phyloP scores from a whole-genome alignment of 2,113 vertebrate genomes.

The Dicrurus megarhynchus region DNA sequence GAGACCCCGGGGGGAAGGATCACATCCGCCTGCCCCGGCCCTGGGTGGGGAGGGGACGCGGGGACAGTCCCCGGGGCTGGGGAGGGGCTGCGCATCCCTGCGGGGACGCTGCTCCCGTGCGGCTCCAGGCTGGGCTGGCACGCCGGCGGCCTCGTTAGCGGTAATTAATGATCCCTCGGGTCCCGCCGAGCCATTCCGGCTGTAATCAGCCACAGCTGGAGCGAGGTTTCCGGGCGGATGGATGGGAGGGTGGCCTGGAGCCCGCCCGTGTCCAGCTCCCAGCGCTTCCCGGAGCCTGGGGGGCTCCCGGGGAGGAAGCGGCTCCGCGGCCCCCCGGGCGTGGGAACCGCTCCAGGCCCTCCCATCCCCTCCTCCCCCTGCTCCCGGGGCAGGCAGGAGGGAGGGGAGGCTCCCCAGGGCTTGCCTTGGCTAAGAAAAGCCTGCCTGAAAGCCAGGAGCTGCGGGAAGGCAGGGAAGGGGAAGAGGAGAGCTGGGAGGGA shows the following conservation, averaged over 20 bases:
- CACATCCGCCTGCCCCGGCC: accelerated
- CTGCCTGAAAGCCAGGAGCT: not conserved
- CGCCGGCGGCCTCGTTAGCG: constrained; percentile 28
- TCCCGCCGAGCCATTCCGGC: constrained; percentile 77
- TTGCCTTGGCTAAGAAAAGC: not conserved
- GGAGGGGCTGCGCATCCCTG: not conserved
- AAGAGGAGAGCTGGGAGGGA: not conserved
- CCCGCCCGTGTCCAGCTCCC: not conserved
- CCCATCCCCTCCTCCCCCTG: not conserved
- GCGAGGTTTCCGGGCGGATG: constrained; percentile 63
- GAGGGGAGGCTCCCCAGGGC: not conserved
- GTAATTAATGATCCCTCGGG: constrained; percentile 80
- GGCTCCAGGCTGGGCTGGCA: not conserved
- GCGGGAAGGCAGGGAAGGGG: not conserved
- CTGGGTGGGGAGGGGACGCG: accelerated
- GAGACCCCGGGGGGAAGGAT: not conserved
- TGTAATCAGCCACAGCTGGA: constrained; percentile 84
- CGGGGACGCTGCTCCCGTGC: not conserved
- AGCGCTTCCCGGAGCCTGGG: not conserved
- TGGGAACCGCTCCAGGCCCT: not conserved
- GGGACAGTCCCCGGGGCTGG: not conserved
- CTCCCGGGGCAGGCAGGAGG: not conserved
- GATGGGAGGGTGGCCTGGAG: not conserved
- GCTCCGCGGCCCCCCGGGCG: not conserved
- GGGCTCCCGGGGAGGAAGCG: not conserved